Evolutionary conservation across 2,113 vertebrate species (phyloP), one percentile per base, ranked within the genome.

Genomic region (Myrmecobius fasciatus): DNA sequence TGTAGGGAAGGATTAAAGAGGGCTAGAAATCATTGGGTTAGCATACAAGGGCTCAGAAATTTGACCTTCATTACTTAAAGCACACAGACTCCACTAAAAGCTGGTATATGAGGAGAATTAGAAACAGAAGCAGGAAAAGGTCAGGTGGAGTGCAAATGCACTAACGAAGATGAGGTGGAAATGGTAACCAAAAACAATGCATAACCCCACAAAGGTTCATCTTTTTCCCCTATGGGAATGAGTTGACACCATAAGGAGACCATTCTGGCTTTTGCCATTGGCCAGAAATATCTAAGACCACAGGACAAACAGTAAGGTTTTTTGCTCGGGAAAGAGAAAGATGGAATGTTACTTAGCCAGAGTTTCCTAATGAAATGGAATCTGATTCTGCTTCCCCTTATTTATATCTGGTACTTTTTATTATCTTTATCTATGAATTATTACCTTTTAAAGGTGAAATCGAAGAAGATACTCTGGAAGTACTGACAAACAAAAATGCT

Each of bases 41-140:
- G 98, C 98, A 97, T 95, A 97, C 89, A 96, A 98, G 98, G 97
- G 97, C 96, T 98, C 97, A 96, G 98, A 98, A 98, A 98, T 98
- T 98, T 98, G 98, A 98, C 98, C 98, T 98, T 98, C 95, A 93
- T 98, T 98, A 98, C 98, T 98, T 98, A 98, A 97, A 98, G 98
- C 97, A 96, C 97, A 97, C 98, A 98, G 97, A 95, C 98, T 96
- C 97, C 97, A 98, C 98, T 98, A 98, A 98, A 99, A 99, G 98
- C 98, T 97, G 96, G 98, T 98, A 95, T 97, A 98, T 91, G 96
- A 98, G 96, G 95, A 98, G 98, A 98, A 99, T 98, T 98, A 98
- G 98, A 98, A 99, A 98, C 98, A 98, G 98, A 98, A 98, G 97
- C 97, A 97, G 95, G 94, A 98, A 98, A 97, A 98, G 98, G 98